A percentile compares a stretch with the other conserved stretches of the same genome.
These are phyloP conservation scores for Malthinus flaveolus DNA, from an alignment of 2,888 invertebrate species.

Conservation along the genomic window DNA sequence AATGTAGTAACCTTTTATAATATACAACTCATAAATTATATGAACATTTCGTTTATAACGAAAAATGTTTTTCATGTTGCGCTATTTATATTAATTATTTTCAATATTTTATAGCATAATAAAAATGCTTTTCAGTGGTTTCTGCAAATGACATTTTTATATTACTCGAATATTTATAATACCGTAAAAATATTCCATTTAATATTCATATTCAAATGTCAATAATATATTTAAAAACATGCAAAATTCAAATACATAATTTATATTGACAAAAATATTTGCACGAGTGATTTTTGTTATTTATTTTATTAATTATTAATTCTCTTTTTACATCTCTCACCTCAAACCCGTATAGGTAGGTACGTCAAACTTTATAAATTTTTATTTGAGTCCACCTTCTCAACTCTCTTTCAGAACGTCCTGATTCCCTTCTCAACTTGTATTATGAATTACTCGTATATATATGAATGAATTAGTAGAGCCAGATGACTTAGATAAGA, in stretches of 20 bases:
- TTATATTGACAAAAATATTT: conserved; percentile 16
- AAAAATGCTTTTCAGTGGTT: conserved; percentile 44
- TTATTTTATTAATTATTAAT: not conserved
- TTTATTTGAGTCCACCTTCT: too few relatives aligned
- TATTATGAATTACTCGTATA: too few relatives aligned
- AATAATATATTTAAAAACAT: conserved; percentile 29
- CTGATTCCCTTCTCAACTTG: too few relatives aligned
- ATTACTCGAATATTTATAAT: conserved; percentile 45
- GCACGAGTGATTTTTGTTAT: conserved; percentile 5
- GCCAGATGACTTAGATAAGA: too few relatives aligned
- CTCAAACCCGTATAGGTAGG: too few relatives aligned
- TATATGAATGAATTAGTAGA: too few relatives aligned
- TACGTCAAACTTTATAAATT: too few relatives aligned
- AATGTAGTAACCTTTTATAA: not conserved
- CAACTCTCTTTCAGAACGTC: too few relatives aligned
- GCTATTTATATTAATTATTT: conserved; percentile 33
- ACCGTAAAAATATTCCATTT: conserved; percentile 32
- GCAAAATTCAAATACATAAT: conserved; percentile 24
- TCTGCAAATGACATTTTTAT: conserved; percentile 44
- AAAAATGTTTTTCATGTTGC: conserved; percentile 28
- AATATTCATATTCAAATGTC: conserved; percentile 29
- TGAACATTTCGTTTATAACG: conserved; percentile 18
- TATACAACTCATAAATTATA: conserved; percentile 21
- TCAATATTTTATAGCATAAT: conserved; percentile 37
- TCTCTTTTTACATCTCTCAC: too few relatives aligned